These are phyloP conservation scores for Ceratosolen fusciceps DNA, from an alignment of 1,140 invertebrate species.

Conservation along the genomic window DNA sequence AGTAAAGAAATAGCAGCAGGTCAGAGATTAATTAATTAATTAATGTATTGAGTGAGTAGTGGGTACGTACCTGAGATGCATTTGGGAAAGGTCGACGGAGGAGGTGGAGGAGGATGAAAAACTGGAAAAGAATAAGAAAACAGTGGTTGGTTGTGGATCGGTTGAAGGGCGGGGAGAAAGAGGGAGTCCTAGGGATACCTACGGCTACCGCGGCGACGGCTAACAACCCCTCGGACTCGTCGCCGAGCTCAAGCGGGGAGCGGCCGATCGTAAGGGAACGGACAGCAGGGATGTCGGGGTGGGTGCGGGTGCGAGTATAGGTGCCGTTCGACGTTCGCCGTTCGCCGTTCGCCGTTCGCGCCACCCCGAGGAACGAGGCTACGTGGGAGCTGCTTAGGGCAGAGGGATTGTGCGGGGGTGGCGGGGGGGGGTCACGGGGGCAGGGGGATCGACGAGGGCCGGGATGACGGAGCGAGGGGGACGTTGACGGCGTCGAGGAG, in stretches of 20 bases:
- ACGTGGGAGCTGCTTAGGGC: neutral
- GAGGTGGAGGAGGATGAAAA: neutral
- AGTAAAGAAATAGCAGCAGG: neutral
- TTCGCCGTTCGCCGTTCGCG: neutral
- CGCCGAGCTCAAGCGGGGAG: too few relatives aligned
- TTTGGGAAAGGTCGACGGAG: neutral
- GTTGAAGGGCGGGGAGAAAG: neutral
- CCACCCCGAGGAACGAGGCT: neutral
- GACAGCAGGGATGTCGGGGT: too few relatives aligned
- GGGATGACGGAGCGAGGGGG: neutral
- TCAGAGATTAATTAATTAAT: neutral
- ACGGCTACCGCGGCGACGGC: neutral
- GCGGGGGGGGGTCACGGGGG: neutral
- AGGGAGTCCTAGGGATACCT: neutral
- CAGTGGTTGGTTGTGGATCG: too few relatives aligned
- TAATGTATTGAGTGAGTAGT: neutral
- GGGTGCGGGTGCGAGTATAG: too few relatives aligned
- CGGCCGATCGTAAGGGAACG: too few relatives aligned
- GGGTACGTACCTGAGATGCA: neutral
- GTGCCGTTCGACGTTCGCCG: too few relatives aligned
- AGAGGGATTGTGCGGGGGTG: neutral
- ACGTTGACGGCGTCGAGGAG: neutral
- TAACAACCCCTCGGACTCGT: neutral
- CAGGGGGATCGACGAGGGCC: neutral
- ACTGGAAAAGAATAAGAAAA: constrained; percentile 22